Evolutionary conservation across 2,113 vertebrate genomes (phyloP).

Genomic region (Labeo catla): DNA sequence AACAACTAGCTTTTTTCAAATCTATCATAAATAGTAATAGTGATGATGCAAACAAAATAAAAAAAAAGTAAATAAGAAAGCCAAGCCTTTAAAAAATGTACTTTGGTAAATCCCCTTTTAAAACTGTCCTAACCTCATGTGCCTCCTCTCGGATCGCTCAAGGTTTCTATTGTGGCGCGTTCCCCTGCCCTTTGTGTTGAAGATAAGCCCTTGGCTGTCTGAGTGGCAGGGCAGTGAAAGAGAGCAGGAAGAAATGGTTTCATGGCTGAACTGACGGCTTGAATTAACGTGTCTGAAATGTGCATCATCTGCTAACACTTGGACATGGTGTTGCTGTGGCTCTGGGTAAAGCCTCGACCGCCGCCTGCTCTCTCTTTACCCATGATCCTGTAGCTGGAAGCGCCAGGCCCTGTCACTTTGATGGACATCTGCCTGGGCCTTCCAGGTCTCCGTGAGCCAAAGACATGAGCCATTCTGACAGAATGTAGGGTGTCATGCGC

Average conservation of each 20-base stretch:
- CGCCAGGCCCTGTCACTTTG: slow-evolving; percentile 76
- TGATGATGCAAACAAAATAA: neutral
- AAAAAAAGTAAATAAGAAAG: neutral
- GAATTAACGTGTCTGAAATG: slow-evolving; percentile 77
- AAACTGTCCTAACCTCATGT: neutral
- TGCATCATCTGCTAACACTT: slow-evolving; percentile 79
- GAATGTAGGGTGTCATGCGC: slow-evolving; percentile 75
- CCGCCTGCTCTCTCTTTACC: slow-evolving; percentile 41
- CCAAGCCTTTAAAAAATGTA: neutral
- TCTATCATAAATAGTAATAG: neutral
- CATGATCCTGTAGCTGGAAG: slow-evolving; percentile 63
- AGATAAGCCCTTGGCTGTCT: slow-evolving; percentile 40
- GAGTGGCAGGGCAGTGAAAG: slow-evolving; percentile 53
- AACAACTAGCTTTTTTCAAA: neutral
- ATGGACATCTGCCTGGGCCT: slow-evolving; percentile 57
- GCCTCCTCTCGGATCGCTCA: neutral
- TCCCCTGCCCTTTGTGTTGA: slow-evolving; percentile 32
- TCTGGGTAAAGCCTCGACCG: slow-evolving; percentile 63
- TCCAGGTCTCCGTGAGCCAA: slow-evolving; percentile 62
- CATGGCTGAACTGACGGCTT: slow-evolving; percentile 76
- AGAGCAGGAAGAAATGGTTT: slow-evolving; percentile 76
- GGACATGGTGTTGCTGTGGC: slow-evolving; percentile 80
- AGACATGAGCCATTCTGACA: slow-evolving; percentile 74
- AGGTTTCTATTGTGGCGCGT: neutral
- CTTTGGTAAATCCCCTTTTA: neutral